Conservation (phyloP, 2,888 invertebrate species). For the Doris montereyensis region DNA sequence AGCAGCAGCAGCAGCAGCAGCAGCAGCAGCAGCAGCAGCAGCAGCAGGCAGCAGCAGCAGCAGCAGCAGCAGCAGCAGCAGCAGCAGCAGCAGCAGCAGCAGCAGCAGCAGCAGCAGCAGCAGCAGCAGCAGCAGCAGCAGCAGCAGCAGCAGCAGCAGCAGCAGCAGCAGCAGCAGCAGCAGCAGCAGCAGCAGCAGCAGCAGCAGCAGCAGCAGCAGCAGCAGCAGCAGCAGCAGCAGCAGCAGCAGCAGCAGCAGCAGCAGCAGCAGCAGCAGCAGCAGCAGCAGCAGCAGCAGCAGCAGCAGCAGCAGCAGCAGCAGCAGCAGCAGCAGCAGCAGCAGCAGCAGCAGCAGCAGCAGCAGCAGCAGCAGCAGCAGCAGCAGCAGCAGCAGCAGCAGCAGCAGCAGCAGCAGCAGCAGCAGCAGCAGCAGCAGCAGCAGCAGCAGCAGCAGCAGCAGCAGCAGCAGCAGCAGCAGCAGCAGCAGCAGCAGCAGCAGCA, state of each 20-base stretch:
- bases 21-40: neutral
- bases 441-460: too few relatives aligned
- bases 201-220: neutral
- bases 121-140: neutral
- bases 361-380: too few relatives aligned
- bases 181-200: neutral
- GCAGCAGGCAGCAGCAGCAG: neutral
- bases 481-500: too few relatives aligned
- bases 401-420: too few relatives aligned
- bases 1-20: neutral
- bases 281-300: slow-evolving; percentile 14
- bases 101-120: neutral
- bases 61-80: neutral
- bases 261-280: slow-evolving; percentile 16
- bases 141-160: neutral
- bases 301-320: neutral
- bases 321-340: slow-evolving; percentile 4
- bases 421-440: too few relatives aligned
- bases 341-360: too few relatives aligned
- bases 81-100: neutral
- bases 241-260: slow-evolving; percentile 10
- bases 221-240: neutral
- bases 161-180: neutral
- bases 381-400: too few relatives aligned
- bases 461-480: too few relatives aligned